phyloP scores from a whole-genome alignment of 2,888 invertebrate species.

The Oxyscelio sp. region DNA sequence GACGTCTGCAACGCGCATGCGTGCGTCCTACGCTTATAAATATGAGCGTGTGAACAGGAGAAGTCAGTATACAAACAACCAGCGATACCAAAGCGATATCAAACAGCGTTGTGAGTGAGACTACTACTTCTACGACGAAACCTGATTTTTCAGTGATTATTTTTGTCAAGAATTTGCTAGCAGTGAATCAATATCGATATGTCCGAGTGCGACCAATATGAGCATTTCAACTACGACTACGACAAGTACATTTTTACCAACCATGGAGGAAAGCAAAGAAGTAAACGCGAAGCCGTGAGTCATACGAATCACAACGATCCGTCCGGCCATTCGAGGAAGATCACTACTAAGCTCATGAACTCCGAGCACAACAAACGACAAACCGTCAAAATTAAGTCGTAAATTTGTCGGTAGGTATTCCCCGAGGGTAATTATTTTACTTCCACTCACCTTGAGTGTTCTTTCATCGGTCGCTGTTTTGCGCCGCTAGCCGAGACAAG shows the following conservation, averaged over 20 bases:
- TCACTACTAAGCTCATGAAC: constrained; percentile 95
- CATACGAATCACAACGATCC: constrained; percentile 98
- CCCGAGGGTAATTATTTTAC: neutral
- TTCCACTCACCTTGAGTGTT: no score
- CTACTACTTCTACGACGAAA: constrained; percentile 24
- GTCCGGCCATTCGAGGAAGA: constrained; percentile 97
- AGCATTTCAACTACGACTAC: constrained; percentile 97
- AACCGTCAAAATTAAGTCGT: constrained; percentile 85
- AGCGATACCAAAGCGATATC: neutral
- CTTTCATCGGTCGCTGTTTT: constrained; percentile 14
- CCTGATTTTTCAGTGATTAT: neutral
- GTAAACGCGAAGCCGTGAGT: constrained; percentile 95
- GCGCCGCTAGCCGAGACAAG: constrained; percentile 39
- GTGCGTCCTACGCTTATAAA: constrained; percentile 79
- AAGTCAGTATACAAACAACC: constrained; percentile 56
- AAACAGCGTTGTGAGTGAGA: neutral
- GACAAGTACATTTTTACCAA: constrained; percentile 96
- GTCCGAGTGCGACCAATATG: constrained; percentile 97
- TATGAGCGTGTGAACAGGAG: constrained; percentile 54
- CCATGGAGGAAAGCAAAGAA: constrained; percentile 96
- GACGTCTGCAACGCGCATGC: constrained; percentile 75
- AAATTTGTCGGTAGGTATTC: constrained; percentile 58
- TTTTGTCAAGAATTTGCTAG: neutral
- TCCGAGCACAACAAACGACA: constrained; percentile 94
- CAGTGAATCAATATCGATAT: constrained; percentile 89